A percentile compares a stretch with the other conserved stretches of the same genome.
Evolutionary conservation across 2,888 invertebrate genomes (phyloP).

Genomic region (Drosophila subsilvestris): DNA sequence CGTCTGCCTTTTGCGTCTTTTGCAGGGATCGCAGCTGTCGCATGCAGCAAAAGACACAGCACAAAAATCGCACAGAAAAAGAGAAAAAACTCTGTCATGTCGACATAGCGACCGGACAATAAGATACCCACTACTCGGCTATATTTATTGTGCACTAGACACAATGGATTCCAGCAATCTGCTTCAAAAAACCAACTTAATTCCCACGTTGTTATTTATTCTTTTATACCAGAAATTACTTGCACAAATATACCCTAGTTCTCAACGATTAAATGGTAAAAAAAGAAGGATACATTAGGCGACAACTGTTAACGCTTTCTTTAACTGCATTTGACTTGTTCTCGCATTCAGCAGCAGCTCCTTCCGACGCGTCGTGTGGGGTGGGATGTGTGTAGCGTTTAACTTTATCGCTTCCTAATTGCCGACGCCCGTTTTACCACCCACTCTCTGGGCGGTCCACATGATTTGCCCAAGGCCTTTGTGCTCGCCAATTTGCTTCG

Average conservation of each 20-base stretch:
- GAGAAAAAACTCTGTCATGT: too few species aligned
- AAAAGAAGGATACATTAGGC: slow-evolving; percentile 32
- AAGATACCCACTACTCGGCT: neutral
- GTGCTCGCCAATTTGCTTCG: slow-evolving; percentile 53
- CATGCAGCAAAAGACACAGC: slow-evolving; percentile 47
- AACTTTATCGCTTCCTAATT: slow-evolving; percentile 77
- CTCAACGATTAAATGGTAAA: neutral
- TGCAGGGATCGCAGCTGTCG: slow-evolving; percentile 63
- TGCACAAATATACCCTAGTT: neutral
- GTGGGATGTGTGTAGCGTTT: slow-evolving; percentile 45
- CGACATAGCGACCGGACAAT: neutral
- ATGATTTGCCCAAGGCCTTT: slow-evolving; percentile 29
- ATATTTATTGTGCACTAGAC: too few species aligned
- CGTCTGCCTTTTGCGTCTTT: slow-evolving; percentile 30
- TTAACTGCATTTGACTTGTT: slow-evolving; percentile 59
- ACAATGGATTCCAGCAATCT: too few species aligned
- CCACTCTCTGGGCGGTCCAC: slow-evolving; percentile 42
- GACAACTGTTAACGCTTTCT: slow-evolving; percentile 41
- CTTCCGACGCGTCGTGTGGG: slow-evolving; percentile 3
- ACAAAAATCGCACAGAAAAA: neutral
- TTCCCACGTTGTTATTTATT: too few species aligned
- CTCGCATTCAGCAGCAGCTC: slow-evolving; percentile 19
- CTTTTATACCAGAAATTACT: neutral
- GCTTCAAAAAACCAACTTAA: too few species aligned
- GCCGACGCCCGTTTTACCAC: slow-evolving; percentile 32